Base-by-base conservation (phyloP, 2,113 vertebrate species). In the Daboia siamensis region DNA sequence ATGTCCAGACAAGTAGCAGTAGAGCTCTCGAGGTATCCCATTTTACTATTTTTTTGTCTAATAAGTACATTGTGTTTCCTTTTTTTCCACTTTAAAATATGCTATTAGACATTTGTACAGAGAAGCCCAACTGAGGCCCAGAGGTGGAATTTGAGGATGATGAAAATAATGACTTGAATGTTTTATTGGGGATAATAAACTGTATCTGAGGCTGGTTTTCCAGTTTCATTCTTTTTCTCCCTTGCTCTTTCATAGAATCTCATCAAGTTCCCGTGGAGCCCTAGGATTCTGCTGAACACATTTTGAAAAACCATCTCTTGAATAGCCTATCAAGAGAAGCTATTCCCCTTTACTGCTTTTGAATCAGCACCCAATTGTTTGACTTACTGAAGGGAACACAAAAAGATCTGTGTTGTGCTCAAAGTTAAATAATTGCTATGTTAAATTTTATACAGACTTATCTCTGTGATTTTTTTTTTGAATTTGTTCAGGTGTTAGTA, bases 1-100 rank as follows among this genome's bases (percentile, higher is more conserved):
- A 29, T 88, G 3, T 57, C 94, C 55, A 23, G 88, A 91, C 26
- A 94, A 87, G 24, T 23, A 92, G 80, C 64, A 94, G 61, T 93
- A 93, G 93, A 94, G 95, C 9, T 1, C 86, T 0, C 0, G 55
- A 29, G 0, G 5, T 90, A 52, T 88, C 1, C 0, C 26, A 95
- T 52, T 80, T n/a, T 17, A 29, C 61, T 17, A 15, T 89, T 55
- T 54, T 39, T 64, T 54, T 4, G 15, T 26, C 92, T 87, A 88
- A 85, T n/a, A 26, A 48, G 86, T 86, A n/a, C 52, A 23, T 88
- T 91, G 56, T 13, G 84, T 48, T 59, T n/a, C 74, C 11, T 44
- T 55, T 80, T 44, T 39, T 29, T 0, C 17, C 17, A 46, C n/a
- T 84, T 52, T 84, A 55, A 84, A 91, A 88, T 88, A 26, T 52